These are phyloP conservation scores for Drusus annulatus DNA, from an alignment of 1,140 invertebrate genomes.

Conservation along the genomic window DNA sequence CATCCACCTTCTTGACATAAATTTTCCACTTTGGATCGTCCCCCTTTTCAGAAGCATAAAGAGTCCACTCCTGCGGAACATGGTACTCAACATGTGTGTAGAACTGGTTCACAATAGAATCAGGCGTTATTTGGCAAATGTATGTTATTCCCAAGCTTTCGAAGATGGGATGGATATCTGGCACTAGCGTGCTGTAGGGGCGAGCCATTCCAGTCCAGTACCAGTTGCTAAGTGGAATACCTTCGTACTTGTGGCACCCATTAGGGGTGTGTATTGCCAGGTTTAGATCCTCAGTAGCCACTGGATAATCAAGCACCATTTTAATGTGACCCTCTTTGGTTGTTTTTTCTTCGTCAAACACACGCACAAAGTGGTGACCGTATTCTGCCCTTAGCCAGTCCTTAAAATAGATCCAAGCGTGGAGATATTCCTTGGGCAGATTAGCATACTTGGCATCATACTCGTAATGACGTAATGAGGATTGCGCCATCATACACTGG, in stretches of 20 bases:
- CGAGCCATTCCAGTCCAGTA: constrained; percentile 42
- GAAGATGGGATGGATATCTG: background rate
- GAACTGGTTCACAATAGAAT: constrained; percentile 13
- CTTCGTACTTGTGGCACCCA: constrained; percentile 55
- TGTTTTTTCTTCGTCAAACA: constrained; percentile 7
- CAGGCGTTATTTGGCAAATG: constrained; percentile 7
- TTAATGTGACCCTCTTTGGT: constrained; percentile 46
- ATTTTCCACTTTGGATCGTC: constrained; percentile 42
- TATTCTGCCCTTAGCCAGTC: constrained; percentile 32
- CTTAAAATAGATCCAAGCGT: constrained; percentile 59
- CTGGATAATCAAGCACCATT: constrained; percentile 55
- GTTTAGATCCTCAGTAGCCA: constrained; percentile 55
- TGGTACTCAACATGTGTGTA: background rate
- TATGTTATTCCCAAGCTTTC: background rate
- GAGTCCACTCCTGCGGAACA: constrained; percentile 36
- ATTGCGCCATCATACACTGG: constrained; percentile 55
- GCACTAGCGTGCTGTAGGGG: constrained; percentile 19
- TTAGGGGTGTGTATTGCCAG: constrained; percentile 55
- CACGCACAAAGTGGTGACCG: constrained; percentile 33
- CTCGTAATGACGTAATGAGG: constrained; percentile 30
- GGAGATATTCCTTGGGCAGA: constrained; percentile 58
- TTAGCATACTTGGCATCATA: constrained; percentile 36
- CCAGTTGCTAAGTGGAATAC: constrained; percentile 57
- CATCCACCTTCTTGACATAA: constrained; percentile 42
- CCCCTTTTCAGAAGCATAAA: constrained; percentile 18